Evolutionary conservation across 2,113 vertebrate genomes (phyloP).

Genomic region (Lipophrys pholis): DNA sequence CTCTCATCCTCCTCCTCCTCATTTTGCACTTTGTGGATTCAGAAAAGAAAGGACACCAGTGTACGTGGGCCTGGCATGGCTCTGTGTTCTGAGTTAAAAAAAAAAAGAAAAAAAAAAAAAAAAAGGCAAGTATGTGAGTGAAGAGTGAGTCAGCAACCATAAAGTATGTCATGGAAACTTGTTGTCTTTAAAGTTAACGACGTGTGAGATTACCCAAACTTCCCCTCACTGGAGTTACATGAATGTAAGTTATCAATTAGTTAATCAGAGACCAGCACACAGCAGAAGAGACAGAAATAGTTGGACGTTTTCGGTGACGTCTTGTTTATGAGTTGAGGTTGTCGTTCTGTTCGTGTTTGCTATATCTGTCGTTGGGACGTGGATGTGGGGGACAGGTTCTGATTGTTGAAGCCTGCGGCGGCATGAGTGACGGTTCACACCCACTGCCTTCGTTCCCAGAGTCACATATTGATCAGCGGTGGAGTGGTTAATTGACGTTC

Average conservation of each 20-base stretch:
- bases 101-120: too few relatives aligned
- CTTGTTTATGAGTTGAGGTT: background rate
- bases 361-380: background rate
- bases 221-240: too few relatives aligned
- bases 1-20: slow-evolving; percentile 14
- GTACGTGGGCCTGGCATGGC: background rate
- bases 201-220: too few relatives aligned
- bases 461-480: background rate
- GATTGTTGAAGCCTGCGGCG: slow-evolving; percentile 16
- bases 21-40: slow-evolving; percentile 8
- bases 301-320: background rate
- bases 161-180: background rate
- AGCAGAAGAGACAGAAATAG: background rate
- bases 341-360: background rate
- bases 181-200: too few relatives aligned
- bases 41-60: slow-evolving; percentile 2
- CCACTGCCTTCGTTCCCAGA: background rate
- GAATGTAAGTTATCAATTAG: background rate
- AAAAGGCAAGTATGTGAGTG: background rate
- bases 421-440: slow-evolving; percentile 10
- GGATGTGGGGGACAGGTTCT: slow-evolving; percentile 5
- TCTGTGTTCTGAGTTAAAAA: too few relatives aligned
- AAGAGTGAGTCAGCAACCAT: background rate
- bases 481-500: too few relatives aligned
- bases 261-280: background rate